Evolutionary conservation across 2,113 vertebrate genomes (phyloP).

Genomic region (Elgaria multicarinata): DNA sequence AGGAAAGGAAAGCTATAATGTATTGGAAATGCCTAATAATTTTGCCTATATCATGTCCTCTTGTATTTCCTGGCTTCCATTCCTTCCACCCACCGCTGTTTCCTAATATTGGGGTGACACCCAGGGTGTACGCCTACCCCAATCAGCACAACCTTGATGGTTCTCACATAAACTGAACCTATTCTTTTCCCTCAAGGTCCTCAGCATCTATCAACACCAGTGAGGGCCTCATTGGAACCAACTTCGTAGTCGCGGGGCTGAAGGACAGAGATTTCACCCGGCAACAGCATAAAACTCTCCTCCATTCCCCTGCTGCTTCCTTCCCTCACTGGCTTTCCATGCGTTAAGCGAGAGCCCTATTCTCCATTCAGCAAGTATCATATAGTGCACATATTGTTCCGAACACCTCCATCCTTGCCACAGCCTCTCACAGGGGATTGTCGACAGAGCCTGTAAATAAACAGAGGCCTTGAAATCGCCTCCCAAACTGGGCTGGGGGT

Average conservation of each 20-base stretch:
- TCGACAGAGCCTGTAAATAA: constrained; percentile 18
- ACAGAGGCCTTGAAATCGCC: constrained; percentile 44
- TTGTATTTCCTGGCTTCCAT: not conserved
- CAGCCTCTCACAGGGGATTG: constrained; percentile 17
- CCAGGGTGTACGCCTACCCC: not conserved
- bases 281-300: not conserved
- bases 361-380: constrained; percentile 43
- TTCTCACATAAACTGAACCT: too few species aligned
- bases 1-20: not conserved
- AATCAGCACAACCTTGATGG: not conserved
- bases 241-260: not conserved
- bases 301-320: not conserved
- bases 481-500: not conserved
- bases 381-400: constrained; percentile 59
- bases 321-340: not conserved
- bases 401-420: constrained; percentile 21
- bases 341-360: constrained; percentile 26
- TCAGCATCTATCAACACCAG: not conserved
- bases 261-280: not conserved
- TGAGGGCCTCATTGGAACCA: not conserved
- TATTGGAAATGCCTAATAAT: not conserved
- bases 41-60: not conserved
- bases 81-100: not conserved
- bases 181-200: not conserved
- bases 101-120: not conserved